Conservation (phyloP, 2,888 invertebrate species). For the Cataglyphis albicans region DNA sequence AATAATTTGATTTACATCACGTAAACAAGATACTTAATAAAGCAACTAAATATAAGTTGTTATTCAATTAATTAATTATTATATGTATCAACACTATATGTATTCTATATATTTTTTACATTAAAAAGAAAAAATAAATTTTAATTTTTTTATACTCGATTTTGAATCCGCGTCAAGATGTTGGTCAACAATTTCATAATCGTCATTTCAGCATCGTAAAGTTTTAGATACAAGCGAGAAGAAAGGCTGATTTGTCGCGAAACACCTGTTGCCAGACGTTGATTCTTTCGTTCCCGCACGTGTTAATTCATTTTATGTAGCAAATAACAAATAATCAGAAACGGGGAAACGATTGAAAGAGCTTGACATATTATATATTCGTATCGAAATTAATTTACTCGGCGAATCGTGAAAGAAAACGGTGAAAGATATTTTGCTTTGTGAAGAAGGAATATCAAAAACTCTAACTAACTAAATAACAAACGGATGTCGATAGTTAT, state of each 20-base stretch:
- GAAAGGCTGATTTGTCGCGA: conserved; percentile 3
- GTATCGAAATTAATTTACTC: not conserved
- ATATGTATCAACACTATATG: not conserved
- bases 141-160: not conserved
- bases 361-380: not conserved
- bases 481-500: conserved; percentile 37
- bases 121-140: not conserved
- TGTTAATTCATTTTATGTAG: conserved; percentile 2
- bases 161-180: not conserved
- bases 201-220: not conserved
- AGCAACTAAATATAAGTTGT: not conserved
- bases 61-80: not conserved
- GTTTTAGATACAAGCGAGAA: not conserved
- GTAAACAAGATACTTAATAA: not conserved
- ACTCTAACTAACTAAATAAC: not conserved
- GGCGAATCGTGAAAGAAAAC: not conserved
- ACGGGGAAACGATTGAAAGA: not conserved
- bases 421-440: not conserved
- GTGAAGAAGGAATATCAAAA: not conserved
- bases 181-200: not conserved
- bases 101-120: not conserved
- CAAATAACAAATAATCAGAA: conserved; percentile 4
- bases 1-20: not conserved
- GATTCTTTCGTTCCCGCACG: conserved; percentile 16
- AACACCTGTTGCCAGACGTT: conserved; percentile 21